A percentile compares a stretch with the other conserved stretches of the same genome.
These are phyloP conservation scores for Lasius fuliginosus DNA, from an alignment of 2,888 invertebrate genomes.

Conservation along the genomic window DNA sequence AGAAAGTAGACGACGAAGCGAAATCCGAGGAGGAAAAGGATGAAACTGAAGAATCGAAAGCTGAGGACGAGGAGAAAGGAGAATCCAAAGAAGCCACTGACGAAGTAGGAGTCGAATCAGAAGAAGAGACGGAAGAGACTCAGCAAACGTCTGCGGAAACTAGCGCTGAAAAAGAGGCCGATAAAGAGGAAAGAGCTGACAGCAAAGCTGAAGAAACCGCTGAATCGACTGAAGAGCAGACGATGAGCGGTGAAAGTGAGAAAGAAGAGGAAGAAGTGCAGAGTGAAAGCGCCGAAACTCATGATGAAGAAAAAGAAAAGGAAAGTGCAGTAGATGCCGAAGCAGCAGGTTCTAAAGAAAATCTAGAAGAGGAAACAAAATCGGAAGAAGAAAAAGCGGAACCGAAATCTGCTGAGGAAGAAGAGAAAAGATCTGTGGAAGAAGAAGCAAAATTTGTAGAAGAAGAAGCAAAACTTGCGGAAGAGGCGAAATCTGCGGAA, in stretches of 20 bases:
- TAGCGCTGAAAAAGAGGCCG: conserved; percentile 79
- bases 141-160: conserved; percentile 68
- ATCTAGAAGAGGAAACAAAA: conserved; percentile 58
- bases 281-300: conserved; percentile 60
- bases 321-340: conserved; percentile 63
- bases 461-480: conserved; percentile 53
- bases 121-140: conserved; percentile 60
- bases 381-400: conserved; percentile 34
- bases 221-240: conserved; percentile 70
- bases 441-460: conserved; percentile 59
- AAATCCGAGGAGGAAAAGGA: conserved; percentile 60
- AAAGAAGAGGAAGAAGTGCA: conserved; percentile 64
- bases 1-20: conserved; percentile 62
- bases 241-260: conserved; percentile 66
- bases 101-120: conserved; percentile 60
- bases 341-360: conserved; percentile 50
- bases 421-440: conserved; percentile 64
- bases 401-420: conserved; percentile 47
- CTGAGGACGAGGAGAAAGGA: conserved; percentile 58
- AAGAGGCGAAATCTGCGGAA: conserved; percentile 59
- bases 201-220: conserved; percentile 72
- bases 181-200: conserved; percentile 74
- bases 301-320: conserved; percentile 62
- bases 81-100: conserved; percentile 61
- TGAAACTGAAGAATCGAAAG: conserved; percentile 48